Conservation (phyloP, 2,888 invertebrate genomes). For the Scaptodrosophila latifasciaeformis region DNA sequence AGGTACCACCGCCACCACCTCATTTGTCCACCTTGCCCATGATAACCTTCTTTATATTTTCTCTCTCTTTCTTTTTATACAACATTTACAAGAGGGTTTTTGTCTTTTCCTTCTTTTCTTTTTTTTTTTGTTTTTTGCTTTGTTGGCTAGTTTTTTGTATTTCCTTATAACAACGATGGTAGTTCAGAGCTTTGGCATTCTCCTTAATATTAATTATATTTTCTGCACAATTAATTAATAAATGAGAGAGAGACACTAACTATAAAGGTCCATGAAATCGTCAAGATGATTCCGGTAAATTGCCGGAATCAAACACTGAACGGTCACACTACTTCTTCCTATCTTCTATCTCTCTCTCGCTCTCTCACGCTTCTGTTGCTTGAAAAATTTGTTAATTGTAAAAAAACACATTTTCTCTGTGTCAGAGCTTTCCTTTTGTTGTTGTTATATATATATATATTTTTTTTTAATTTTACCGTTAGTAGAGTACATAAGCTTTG, state of each 20-base stretch:
- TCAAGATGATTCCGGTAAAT: too few relatives aligned
- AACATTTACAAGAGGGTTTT: slow-evolving; percentile 36
- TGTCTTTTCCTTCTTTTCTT: slow-evolving; percentile 27
- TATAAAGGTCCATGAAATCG: too few relatives aligned
- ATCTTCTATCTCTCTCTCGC: slow-evolving; percentile 11
- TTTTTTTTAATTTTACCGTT: neutral
- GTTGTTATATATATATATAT: too few relatives aligned
- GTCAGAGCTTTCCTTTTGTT: slow-evolving; percentile 28
- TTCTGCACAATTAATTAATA: too few relatives aligned
- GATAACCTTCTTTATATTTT: too few relatives aligned
- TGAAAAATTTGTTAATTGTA: too few relatives aligned
- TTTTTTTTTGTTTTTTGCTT: neutral
- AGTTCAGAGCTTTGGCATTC: too few relatives aligned
- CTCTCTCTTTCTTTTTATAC: too few relatives aligned
- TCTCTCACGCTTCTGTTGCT: neutral
- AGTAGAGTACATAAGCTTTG: slow-evolving; percentile 18
- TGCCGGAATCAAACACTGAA: neutral
- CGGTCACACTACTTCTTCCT: neutral
- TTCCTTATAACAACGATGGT: too few relatives aligned
- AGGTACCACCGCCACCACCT: slow-evolving; percentile 55
- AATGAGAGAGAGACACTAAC: too few relatives aligned
- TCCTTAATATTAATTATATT: too few relatives aligned
- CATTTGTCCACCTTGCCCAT: too few relatives aligned
- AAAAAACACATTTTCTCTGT: slow-evolving; percentile 21
- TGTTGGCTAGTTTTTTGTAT: neutral